Conservation (phyloP, 2,797 vertebrate species). For the Pseudotriccus pelzelni region DNA sequence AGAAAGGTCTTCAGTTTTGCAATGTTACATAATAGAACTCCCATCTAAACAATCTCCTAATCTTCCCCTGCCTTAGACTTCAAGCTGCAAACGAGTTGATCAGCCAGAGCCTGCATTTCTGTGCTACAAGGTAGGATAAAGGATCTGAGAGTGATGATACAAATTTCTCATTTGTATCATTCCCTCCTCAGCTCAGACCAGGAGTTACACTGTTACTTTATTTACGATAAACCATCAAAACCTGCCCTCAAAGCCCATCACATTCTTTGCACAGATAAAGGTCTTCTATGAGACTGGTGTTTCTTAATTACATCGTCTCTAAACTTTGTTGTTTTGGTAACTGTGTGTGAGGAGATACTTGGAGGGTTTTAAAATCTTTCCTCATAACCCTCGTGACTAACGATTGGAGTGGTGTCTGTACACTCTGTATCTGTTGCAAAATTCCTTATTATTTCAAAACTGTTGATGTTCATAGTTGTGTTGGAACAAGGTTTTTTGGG, state of each 20-base stretch:
- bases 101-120: background rate
- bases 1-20: background rate
- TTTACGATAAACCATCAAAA: background rate
- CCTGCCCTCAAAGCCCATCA: background rate
- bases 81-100: background rate
- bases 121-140: background rate
- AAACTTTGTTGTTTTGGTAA: background rate
- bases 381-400: background rate
- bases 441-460: background rate
- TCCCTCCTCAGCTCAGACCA: background rate
- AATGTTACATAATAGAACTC: background rate
- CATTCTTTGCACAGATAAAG: background rate
- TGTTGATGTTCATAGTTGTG: background rate
- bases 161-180: background rate
- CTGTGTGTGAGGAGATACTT: background rate
- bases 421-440: background rate
- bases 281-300: background rate
- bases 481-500: background rate
- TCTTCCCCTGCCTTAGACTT: background rate
- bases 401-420: background rate
- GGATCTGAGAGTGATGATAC: background rate
- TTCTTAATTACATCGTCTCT: too few relatives aligned
- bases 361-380: background rate
- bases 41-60: background rate
- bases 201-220: background rate